Percentiles rank a stretch among this genome's conserved stretches.
phyloP scores from a whole-genome alignment of 2,113 vertebrate genomes.

The Gymnarchus niloticus region DNA sequence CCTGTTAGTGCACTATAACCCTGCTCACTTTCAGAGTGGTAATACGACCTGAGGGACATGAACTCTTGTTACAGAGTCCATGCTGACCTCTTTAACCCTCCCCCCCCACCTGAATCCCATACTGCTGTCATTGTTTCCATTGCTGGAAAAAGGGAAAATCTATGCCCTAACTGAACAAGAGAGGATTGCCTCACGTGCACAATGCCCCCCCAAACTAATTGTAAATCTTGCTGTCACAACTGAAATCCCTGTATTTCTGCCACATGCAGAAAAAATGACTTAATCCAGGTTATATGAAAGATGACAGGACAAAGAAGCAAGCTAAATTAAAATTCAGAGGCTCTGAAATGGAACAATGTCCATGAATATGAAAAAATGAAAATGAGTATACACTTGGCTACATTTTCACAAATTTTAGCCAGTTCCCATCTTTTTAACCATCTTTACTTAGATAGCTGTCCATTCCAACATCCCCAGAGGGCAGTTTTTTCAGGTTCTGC shows the following conservation, averaged over 20 bases:
- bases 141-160: slow-evolving; percentile 30
- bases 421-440: not conserved
- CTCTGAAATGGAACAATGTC: not conserved
- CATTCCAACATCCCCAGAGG: not conserved
- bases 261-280: slow-evolving; percentile 21
- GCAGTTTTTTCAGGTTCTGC: not conserved
- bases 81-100: not conserved
- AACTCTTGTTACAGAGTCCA: slow-evolving; percentile 26
- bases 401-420: not conserved
- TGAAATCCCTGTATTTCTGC: not conserved
- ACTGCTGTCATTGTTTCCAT: slow-evolving; percentile 25
- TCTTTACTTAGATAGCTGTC: not conserved
- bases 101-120: not conserved
- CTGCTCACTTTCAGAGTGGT: slow-evolving; percentile 32
- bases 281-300: too few species aligned
- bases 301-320: not conserved
- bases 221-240: not conserved
- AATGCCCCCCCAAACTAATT: not conserved
- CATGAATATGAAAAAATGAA: not conserved
- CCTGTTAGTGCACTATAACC: not conserved
- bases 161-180: slow-evolving; percentile 25
- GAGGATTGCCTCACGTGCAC: slow-evolving; percentile 9
- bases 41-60: slow-evolving; percentile 27
- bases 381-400: not conserved
- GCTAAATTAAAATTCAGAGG: not conserved